These are phyloP conservation scores for Sciurus carolinensis DNA, from an alignment of 2,797 vertebrate species.

Conservation along the genomic window DNA sequence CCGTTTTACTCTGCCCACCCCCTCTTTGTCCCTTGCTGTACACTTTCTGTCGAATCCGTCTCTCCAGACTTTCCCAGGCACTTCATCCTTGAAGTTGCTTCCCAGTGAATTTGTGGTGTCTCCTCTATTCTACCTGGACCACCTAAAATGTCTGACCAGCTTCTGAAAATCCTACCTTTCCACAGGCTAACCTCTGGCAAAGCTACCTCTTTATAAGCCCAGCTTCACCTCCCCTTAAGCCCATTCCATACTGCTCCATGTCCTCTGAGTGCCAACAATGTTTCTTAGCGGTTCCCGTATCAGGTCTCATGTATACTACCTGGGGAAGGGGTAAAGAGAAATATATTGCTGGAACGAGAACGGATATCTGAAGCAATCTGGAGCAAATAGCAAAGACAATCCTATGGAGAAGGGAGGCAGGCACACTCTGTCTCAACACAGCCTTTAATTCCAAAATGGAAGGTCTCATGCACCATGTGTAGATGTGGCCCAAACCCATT, in stretches of 20 bases:
- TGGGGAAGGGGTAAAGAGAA: not conserved
- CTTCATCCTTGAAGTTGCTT: not conserved
- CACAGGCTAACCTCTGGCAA: not conserved
- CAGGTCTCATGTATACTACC: not conserved
- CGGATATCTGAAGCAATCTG: not conserved
- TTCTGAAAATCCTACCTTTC: not conserved
- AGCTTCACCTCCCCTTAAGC: not conserved
- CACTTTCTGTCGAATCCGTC: not conserved
- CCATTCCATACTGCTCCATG: no score
- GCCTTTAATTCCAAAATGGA: slow-evolving; percentile 15
- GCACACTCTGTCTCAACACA: not conserved
- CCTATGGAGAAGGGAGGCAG: not conserved
- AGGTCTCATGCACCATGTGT: not conserved
- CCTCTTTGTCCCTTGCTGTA: not conserved
- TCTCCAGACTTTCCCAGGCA: not conserved
- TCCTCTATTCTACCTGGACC: not conserved
- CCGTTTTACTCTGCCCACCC: not conserved
- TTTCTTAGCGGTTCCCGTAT: not conserved
- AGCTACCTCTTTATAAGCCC: not conserved
- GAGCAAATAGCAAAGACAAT: not conserved
- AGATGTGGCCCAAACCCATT: not conserved
- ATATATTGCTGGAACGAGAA: not conserved
- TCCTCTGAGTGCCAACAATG: not conserved
- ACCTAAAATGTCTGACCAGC: not conserved
- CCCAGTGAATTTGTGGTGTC: not conserved